Conservation (phyloP, 2,797 vertebrate species). For the Octomys mimax region DNA sequence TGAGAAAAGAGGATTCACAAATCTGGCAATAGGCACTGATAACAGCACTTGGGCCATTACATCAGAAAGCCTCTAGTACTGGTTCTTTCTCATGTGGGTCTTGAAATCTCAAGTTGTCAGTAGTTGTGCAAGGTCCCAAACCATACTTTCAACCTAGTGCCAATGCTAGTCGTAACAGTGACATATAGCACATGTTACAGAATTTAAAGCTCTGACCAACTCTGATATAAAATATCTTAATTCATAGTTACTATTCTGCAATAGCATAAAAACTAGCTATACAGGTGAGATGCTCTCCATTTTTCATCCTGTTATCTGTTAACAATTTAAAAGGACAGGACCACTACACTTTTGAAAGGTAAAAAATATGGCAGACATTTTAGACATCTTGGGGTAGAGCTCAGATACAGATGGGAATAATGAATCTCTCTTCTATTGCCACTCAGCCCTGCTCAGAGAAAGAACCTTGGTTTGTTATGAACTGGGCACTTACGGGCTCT, state of each 20-base stretch:
- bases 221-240: not conserved
- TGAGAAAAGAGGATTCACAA: not conserved
- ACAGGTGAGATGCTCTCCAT: not conserved
- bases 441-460: not conserved
- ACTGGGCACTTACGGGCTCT: not conserved
- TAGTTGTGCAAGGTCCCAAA: not conserved
- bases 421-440: not conserved
- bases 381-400: not conserved
- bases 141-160: not conserved
- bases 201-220: not conserved
- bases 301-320: not conserved
- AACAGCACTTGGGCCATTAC: not conserved
- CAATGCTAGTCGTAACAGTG: not conserved
- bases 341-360: not conserved
- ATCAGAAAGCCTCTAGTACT: not conserved
- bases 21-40: not conserved
- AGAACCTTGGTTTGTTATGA: not conserved
- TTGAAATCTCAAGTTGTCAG: not conserved
- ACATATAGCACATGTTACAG: not conserved
- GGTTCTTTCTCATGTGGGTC: not conserved
- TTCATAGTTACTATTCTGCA: not conserved
- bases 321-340: not conserved
- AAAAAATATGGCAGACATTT: not conserved
- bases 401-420: not conserved
- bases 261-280: not conserved